phyloP scores from a whole-genome alignment of 2,113 vertebrate genomes.

The Camelus dromedarius region DNA sequence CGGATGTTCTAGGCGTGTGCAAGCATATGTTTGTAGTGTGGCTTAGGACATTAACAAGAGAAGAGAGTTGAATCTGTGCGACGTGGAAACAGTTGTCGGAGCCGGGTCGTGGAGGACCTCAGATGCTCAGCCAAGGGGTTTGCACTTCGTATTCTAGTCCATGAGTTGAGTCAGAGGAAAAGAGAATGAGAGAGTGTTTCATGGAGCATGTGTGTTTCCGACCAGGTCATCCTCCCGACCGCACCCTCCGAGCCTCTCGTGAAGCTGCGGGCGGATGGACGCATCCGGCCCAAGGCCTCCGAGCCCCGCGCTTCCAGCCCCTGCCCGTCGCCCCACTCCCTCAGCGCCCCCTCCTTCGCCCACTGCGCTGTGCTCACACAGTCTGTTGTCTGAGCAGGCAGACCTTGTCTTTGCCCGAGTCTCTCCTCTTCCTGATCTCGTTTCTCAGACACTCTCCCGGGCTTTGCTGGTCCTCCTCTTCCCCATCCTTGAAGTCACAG shows the following conservation, averaged over 20 bases:
- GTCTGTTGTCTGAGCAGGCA: background rate
- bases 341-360: background rate
- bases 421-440: background rate
- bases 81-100: background rate
- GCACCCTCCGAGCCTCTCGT: accelerated
- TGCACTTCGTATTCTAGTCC: background rate
- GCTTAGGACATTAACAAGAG: background rate
- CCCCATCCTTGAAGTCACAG: background rate
- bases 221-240: too few relatives aligned
- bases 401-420: background rate
- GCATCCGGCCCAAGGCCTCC: accelerated
- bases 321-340: background rate
- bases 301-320: too few relatives aligned
- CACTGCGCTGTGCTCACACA: background rate
- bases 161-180: background rate
- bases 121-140: background rate
- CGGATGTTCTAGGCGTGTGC: background rate
- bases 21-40: background rate
- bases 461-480: background rate
- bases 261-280: background rate
- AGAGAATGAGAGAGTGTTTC: background rate
- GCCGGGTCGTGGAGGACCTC: background rate
- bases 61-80: background rate
- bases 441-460: background rate
- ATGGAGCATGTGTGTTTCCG: background rate